Percentiles rank a stretch among this genome's conserved stretches.
These are phyloP conservation scores for Cardiocondyla obscurior DNA, from an alignment of 1,140 invertebrate genomes.

Conservation along the genomic window DNA sequence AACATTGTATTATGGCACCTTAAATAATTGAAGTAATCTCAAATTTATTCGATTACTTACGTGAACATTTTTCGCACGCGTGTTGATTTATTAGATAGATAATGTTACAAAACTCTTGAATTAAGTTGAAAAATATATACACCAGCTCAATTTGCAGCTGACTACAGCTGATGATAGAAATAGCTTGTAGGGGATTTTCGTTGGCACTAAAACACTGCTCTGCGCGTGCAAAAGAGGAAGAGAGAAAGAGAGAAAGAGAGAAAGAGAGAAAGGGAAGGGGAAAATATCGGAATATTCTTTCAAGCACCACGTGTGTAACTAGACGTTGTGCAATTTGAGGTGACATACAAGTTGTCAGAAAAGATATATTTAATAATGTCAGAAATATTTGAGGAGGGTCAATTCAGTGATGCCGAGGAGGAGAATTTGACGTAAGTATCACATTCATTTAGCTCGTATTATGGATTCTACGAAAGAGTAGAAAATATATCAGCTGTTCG, in stretches of 20 bases:
- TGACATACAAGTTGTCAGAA: too few relatives aligned
- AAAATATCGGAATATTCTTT: too few relatives aligned
- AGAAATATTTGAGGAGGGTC: conserved; percentile 72
- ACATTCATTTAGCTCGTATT: not conserved
- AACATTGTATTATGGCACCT: not conserved
- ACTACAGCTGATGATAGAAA: too few relatives aligned
- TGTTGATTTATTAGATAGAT: not conserved
- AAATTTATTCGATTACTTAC: not conserved
- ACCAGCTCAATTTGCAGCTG: too few relatives aligned
- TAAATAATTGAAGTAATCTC: not conserved
- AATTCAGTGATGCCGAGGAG: conserved; percentile 81
- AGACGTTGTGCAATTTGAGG: not conserved
- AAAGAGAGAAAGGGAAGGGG: too few relatives aligned
- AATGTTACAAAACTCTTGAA: not conserved
- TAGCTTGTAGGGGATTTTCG: too few relatives aligned
- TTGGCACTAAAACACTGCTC: too few relatives aligned
- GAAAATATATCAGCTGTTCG: not conserved
- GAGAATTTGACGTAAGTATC: conserved; percentile 50
- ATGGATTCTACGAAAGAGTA: not conserved
- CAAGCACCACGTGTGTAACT: not conserved
- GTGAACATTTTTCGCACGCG: not conserved
- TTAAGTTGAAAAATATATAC: too few relatives aligned
- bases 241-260: too few relatives aligned
- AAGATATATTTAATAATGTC: too few relatives aligned
- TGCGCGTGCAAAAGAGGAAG: too few relatives aligned